Evolutionary conservation across 2,113 vertebrate species (phyloP), one percentile per base, ranked within the genome.

Genomic region (Hydropotes inermis): DNA sequence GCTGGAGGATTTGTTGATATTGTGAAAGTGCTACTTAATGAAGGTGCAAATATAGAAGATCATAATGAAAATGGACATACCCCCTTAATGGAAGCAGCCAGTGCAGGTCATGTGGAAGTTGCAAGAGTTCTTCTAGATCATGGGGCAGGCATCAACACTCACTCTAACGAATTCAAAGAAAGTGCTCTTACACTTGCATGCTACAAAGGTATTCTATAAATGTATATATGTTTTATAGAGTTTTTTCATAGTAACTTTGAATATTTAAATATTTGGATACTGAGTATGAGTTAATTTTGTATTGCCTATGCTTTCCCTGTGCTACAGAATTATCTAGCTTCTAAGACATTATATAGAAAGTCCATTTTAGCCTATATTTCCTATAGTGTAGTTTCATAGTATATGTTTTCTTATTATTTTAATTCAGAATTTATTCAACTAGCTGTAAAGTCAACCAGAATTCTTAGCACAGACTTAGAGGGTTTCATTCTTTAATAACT

Each of bases 121-220:
- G 99, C 99, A 88, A 99, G 99, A 98, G 99, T 99, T 89, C 99
- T 99, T 89, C 99, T 99, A 98, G 99, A 99, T 98, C 99, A 99
- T 52, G 99, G 99, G 91, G 99, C 99, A 94, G 99, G 99, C 98
- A 99, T 99, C 99, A 99, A 99, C 98, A 99, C 99, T 97, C 99
- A 99, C 98, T 99, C 99, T 98, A 99, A 99, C 9, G 99, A 99
- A 99, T 99, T 99, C 98, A 99, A 99, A 98, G 99, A 99, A 99
- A 99, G 99, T 98, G 99, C 99, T 76, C 99, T 99, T 98, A 99
- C 99, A 30, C 99, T 99, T 90, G 99, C 99, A 64, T 99, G 99
- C 98, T 99, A 99, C 96, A 99, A 99, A 99, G 99, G 99, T 99
- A 99, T 78, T 95, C 54, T 89, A 57, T 91, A 61, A 78, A 55